Evolutionary conservation across 2,797 vertebrate species (phyloP).

Genomic region (Poeciliopsis presidionis): DNA sequence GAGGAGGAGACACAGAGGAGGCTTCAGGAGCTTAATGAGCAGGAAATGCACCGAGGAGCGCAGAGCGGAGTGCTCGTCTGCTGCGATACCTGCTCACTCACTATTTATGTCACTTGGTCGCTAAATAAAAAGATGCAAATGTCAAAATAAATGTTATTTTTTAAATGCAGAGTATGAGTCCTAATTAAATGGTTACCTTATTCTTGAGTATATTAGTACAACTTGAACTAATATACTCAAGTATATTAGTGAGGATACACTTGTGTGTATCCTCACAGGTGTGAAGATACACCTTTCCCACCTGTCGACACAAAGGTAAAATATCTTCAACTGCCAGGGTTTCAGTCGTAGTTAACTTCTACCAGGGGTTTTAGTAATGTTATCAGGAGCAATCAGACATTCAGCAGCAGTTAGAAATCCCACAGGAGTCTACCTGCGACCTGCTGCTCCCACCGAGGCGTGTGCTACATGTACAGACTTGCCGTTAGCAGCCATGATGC

Average conservation of each 20-base stretch:
- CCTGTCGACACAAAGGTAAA: neutral
- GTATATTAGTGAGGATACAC: too few relatives aligned
- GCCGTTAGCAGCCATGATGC: neutral
- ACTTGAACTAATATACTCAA: neutral
- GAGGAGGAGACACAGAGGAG: constrained; percentile 43
- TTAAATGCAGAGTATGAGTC: neutral
- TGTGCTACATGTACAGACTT: neutral
- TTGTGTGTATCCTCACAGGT: neutral
- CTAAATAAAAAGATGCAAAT: neutral
- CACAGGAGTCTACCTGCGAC: neutral
- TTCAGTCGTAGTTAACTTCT: neutral
- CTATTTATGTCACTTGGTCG: constrained; percentile 50
- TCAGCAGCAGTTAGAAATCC: neutral
- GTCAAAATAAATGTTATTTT: constrained; percentile 3
- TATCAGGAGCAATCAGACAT: neutral
- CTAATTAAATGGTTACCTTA: neutral
- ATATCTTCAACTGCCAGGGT: neutral
- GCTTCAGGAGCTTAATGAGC: constrained; percentile 17
- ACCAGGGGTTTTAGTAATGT: neutral
- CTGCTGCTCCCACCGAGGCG: neutral
- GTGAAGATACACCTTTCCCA: neutral
- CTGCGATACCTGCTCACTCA: constrained; percentile 78
- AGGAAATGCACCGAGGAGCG: neutral
- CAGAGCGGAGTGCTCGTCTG: constrained; percentile 67
- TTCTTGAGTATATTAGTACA: neutral